Conservation (phyloP, 2,888 invertebrate genomes). For the Latrodectus hesperus region DNA sequence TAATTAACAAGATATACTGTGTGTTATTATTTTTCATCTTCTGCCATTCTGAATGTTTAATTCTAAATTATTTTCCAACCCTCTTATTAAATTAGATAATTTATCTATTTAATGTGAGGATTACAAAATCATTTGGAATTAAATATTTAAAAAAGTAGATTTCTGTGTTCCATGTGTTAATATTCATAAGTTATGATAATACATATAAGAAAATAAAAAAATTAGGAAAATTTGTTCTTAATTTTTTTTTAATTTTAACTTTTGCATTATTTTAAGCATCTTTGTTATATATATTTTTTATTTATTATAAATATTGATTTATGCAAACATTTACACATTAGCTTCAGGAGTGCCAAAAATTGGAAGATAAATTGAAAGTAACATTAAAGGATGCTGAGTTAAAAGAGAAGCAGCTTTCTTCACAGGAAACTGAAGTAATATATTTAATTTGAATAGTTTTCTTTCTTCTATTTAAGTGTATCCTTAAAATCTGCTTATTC, state of each 20-base stretch:
- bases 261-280: background rate
- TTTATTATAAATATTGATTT: background rate
- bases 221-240: background rate
- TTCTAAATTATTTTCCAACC: no score
- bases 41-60: no score
- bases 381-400: slow-evolving; percentile 75
- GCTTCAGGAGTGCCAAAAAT: slow-evolving; percentile 74
- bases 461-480: background rate
- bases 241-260: background rate
- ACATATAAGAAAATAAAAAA: background rate
- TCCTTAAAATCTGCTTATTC: no score
- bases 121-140: no score
- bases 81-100: no score
- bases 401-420: slow-evolving; percentile 74
- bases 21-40: no score
- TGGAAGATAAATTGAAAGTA: slow-evolving; percentile 75
- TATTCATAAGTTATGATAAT: background rate
- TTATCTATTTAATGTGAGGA: no score
- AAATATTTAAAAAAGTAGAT: no score
- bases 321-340: slow-evolving; percentile 51
- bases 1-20: no score
- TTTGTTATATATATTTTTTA: background rate
- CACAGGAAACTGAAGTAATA: slow-evolving; percentile 75
- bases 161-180: no score
- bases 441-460: background rate